phyloP scores from a whole-genome alignment of 2,797 vertebrate genomes.

The Cheirogaleus major region DNA sequence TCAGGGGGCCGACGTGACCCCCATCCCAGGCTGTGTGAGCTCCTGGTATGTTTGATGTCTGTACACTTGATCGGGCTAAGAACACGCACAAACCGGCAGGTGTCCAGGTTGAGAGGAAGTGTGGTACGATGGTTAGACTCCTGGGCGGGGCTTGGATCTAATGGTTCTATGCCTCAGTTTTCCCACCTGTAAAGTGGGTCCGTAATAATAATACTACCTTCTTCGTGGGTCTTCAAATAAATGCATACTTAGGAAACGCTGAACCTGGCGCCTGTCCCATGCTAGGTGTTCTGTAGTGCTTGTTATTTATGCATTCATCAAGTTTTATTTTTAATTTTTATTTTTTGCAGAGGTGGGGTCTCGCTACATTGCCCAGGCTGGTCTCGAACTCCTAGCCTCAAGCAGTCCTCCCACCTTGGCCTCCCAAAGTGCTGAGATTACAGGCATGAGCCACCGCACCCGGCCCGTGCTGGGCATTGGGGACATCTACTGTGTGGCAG shows the following conservation, averaged over 20 bases:
- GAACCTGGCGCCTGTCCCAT: neutral
- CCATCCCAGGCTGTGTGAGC: neutral
- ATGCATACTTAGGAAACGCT: neutral
- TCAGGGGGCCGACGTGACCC: neutral
- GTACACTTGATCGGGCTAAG: neutral
- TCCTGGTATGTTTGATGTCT: neutral
- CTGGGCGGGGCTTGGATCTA: neutral
- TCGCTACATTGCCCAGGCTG: neutral
- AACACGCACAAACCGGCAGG: neutral
- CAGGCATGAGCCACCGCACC: neutral
- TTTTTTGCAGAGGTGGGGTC: neutral
- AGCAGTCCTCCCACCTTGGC: no score
- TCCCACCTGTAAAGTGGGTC: neutral
- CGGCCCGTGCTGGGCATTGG: no score
- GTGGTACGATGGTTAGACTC: accelerated
- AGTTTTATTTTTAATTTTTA: neutral
- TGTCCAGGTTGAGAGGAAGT: neutral
- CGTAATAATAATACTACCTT: neutral
- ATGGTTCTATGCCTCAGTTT: neutral
- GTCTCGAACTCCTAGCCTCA: neutral
- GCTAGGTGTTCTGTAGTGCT: neutral
- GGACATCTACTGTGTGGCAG: neutral
- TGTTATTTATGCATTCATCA: neutral
- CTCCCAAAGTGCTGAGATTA: neutral
- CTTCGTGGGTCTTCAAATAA: neutral